Evolutionary conservation across 1,140 invertebrate species (phyloP).

Genomic region (Pissodes strobi): DNA sequence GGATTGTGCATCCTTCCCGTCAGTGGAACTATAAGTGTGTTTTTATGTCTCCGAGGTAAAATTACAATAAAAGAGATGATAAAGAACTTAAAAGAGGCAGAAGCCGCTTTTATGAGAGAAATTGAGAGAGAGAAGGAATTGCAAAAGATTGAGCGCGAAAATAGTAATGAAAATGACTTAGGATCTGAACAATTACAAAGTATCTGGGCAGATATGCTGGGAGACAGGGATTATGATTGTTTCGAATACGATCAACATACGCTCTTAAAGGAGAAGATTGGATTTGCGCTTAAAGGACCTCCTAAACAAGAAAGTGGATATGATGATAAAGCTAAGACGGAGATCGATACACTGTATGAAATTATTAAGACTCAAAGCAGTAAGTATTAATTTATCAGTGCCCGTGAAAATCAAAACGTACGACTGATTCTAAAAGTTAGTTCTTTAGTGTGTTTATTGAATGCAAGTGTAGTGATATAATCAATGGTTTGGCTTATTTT

Average conservation of each 20-base stretch:
- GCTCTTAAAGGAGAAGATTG: constrained; percentile 46
- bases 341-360: constrained; percentile 37
- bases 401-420: no score
- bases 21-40: constrained; percentile 29
- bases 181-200: constrained; percentile 40
- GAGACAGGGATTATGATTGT: constrained; percentile 49
- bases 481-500: no score
- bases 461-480: no score
- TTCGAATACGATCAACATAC: constrained; percentile 44
- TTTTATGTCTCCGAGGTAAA: constrained; percentile 31
- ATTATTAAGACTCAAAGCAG: constrained; percentile 35
- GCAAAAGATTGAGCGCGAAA: constrained; percentile 13
- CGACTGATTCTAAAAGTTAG: no score
- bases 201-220: constrained; percentile 44
- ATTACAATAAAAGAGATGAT: constrained; percentile 28
- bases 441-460: no score
- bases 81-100: constrained; percentile 25
- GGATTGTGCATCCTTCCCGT: constrained; percentile 36
- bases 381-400: constrained; percentile 39
- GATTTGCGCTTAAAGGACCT: constrained; percentile 45
- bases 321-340: constrained; percentile 25
- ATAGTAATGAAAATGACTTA: constrained; percentile 23
- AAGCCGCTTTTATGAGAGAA: constrained; percentile 23
- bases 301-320: constrained; percentile 38
- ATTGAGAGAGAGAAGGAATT: constrained; percentile 34